A percentile compares a stretch with the other conserved stretches of the same genome.
Conservation (phyloP, 2,113 vertebrate species). For the Nestor notabilis region DNA sequence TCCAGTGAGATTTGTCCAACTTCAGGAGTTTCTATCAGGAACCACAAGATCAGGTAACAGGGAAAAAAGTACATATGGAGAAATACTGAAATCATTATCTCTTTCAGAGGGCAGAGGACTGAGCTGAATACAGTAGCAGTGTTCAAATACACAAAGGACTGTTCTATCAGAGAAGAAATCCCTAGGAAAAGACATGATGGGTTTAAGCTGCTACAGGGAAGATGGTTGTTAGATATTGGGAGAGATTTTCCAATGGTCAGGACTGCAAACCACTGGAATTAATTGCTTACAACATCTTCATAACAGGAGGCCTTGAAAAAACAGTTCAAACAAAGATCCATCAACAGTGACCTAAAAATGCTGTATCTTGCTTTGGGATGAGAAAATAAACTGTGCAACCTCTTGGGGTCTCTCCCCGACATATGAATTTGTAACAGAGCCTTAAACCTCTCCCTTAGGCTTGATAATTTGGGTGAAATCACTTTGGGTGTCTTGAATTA, state of each 20-base stretch:
- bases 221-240: background rate
- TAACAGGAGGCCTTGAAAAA: background rate
- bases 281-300: background rate
- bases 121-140: accelerated
- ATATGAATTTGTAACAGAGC: background rate
- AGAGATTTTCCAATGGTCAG: background rate
- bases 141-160: background rate
- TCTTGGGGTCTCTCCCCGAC: background rate
- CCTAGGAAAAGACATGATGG: background rate
- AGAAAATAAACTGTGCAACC: background rate
- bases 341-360: background rate
- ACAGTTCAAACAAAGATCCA: background rate
- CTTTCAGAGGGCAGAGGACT: background rate
- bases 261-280: background rate
- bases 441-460: background rate
- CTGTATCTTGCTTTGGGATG: background rate
- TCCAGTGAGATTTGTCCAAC: slow-evolving; percentile 1
- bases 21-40: background rate
- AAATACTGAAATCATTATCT: background rate
- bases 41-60: background rate
- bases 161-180: background rate
- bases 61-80: background rate
- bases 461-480: background rate
- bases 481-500: background rate
- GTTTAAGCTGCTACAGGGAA: background rate